Base-by-base conservation (phyloP, 2,797 vertebrate species). In the Cuculus canorus region DNA sequence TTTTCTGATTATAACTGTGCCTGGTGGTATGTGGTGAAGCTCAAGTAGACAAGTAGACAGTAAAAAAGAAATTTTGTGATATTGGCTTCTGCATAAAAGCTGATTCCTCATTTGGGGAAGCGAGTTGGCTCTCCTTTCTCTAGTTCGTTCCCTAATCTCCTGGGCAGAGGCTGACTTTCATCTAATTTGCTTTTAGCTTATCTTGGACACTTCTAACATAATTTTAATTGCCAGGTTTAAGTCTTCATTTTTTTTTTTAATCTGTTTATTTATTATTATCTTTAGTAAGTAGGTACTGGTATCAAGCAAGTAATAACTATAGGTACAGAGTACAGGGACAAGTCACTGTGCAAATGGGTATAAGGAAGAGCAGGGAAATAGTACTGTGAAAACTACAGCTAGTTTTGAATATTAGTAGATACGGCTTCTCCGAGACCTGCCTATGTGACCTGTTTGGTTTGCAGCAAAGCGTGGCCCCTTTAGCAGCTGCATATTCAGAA, bases 1-100 rank as follows among this genome's bases (percentile, higher is more conserved):
- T 60, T 79, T 14, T 82, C 39, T 86, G 65, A 88, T 91, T 92
- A 73, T 32, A 85, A 88, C 63, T 78, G 32, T 88, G 59, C 47
- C 88, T 23, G 6, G 17, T 86, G 78, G 87, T 60, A 88, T 43
- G 43, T 63, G 30, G 19, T 22, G 39, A n/a, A n/a, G n/a, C n/a
- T n/a, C n/a, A n/a, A n/a, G n/a, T n/a, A n/a, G n/a, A n/a, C n/a
- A n/a, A 79, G 21, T 15, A 90, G 37, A 33, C 1, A 25, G 41
- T 28, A 59, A 45, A 59, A 57, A 59, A 41, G 9, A 57, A 56
- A 33, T 78, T 64, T 52, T 59, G 12, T 56, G 16, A 39, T 75
- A 76, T 39, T 80, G 48, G 63, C 41, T 57, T 24, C 63, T 37
- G 39, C 12, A 18, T 84, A 37, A 90, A 28, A 64, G 32, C 22